These are phyloP conservation scores for Ctenopoma kingsleyae DNA, from an alignment of 2,797 vertebrate genomes.

Conservation along the genomic window DNA sequence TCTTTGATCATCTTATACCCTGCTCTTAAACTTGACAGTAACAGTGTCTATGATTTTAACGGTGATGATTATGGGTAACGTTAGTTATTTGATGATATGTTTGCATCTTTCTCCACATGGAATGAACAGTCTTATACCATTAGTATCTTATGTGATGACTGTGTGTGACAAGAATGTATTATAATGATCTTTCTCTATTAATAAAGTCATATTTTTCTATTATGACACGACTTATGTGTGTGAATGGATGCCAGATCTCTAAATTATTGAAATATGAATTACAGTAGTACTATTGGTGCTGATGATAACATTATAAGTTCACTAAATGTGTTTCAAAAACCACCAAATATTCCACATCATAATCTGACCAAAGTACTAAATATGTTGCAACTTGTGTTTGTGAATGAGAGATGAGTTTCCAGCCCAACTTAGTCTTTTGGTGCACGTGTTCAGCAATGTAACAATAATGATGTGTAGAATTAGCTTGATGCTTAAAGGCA, in stretches of 20 bases:
- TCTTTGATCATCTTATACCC: slow-evolving; percentile 34
- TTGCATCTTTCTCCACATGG: slow-evolving; percentile 75
- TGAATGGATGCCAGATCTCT: background rate
- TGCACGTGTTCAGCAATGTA: background rate
- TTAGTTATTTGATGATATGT: slow-evolving; percentile 58
- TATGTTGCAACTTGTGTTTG: background rate
- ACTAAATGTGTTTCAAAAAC: background rate
- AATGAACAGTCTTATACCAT: slow-evolving; percentile 82
- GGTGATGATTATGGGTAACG: slow-evolving; percentile 47
- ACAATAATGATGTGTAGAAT: background rate
- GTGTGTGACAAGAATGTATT: slow-evolving; percentile 77
- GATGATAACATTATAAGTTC: background rate
- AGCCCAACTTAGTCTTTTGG: background rate
- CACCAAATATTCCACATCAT: background rate
- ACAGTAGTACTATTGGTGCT: background rate
- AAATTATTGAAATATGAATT: background rate
- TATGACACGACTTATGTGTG: slow-evolving; percentile 30
- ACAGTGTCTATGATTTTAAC: slow-evolving; percentile 49
- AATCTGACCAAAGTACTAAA: background rate
- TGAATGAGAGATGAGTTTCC: background rate
- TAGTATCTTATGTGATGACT: slow-evolving; percentile 71
- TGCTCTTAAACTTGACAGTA: slow-evolving; percentile 58
- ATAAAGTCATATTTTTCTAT: slow-evolving; percentile 82
- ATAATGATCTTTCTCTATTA: slow-evolving; percentile 76
- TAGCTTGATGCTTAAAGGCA: slow-evolving; percentile 22